Base-by-base conservation (phyloP, 2,888 invertebrate species). In the Oligia latruncula region DNA sequence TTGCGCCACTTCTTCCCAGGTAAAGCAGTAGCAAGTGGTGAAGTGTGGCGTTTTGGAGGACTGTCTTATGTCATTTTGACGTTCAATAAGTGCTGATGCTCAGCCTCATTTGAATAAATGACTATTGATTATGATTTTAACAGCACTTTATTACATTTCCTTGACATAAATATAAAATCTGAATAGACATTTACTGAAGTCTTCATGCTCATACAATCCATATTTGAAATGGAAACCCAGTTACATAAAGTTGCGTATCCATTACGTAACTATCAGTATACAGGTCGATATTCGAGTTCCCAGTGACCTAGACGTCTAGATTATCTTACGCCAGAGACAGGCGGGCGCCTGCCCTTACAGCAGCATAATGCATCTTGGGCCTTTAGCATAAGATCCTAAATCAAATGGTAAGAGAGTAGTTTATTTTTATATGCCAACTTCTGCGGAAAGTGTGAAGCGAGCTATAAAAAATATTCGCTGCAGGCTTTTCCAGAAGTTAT, bases 261-360 rank as follows among this genome's bases (percentile, higher is more conserved):
- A 83, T 92, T 90, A 89, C 83, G 71, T 81, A 89, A 89, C 71
- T 77, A 82, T 78, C 78, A 82, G 85, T 80, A 86, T 84, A 88
- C 90, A 89, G 91, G 84, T 93, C 93, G 88, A 93, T 93, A 92
- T 85, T 77, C 81, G 78, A 86, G 85, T 83, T 90, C 91, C 89
- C 88, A 87, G 84, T 91, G 93, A 92, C 93, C 93, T 90, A 92
- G 91, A 92, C 93, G 88, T 86, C 90, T 89, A 87, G 88, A 90
- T 90, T 89, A 77, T 88, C 86, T 86, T 87, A 86, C 84, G 81
- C 52, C 79, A 84, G 86, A 92, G 93, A 92, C 93, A 71, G 82
- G 77, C 71, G 78, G 93, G 85, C 91, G 90, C 89, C 92, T 40
- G 17, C 4, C 43, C 15, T 49, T 29, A 15, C 13, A 71, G 17